phyloP scores from a whole-genome alignment of 1,140 invertebrate genomes.

The Drosophila navojoa region DNA sequence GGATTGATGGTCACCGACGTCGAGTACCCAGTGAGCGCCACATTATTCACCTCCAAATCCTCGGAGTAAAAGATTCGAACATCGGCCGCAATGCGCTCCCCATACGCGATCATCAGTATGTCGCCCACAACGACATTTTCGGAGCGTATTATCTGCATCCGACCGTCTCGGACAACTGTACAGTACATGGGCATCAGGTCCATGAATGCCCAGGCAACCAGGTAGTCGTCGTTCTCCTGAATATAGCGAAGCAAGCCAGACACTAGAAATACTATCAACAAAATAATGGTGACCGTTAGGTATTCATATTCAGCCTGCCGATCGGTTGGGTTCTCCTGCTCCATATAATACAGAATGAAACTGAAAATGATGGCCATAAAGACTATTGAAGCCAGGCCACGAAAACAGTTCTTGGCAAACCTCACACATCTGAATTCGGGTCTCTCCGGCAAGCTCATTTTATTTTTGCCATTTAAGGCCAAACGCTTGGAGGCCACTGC shows the following conservation, averaged over 20 bases:
- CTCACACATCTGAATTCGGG: not conserved
- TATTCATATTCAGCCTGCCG: not conserved
- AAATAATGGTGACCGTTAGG: not conserved
- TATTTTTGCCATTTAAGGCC: slow-evolving; percentile 37
- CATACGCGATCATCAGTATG: slow-evolving; percentile 38
- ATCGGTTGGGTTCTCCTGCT: not conserved
- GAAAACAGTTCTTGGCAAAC: slow-evolving; percentile 27
- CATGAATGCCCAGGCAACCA: slow-evolving; percentile 26
- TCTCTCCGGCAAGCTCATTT: slow-evolving; percentile 7
- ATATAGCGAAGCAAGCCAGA: slow-evolving; percentile 17
- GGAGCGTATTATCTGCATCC: slow-evolving; percentile 36
- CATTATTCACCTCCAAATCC: slow-evolving; percentile 48
- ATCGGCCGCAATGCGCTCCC: slow-evolving; percentile 59
- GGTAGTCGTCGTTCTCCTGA: slow-evolving; percentile 25
- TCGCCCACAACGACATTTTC: slow-evolving; percentile 51
- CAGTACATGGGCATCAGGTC: slow-evolving; percentile 56
- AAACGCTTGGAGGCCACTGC: slow-evolving; percentile 21
- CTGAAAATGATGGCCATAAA: slow-evolving; percentile 6
- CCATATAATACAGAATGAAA: slow-evolving; percentile 3
- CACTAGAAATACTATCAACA: slow-evolving; percentile 26
- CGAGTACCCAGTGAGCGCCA: slow-evolving; percentile 49
- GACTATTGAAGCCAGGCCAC: slow-evolving; percentile 10
- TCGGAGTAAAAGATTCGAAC: slow-evolving; percentile 39
- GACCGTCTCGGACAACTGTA: slow-evolving; percentile 52
- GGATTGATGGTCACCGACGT: slow-evolving; percentile 32